Base-by-base conservation (phyloP, 2,888 invertebrate species). In the Carcina quercana region DNA sequence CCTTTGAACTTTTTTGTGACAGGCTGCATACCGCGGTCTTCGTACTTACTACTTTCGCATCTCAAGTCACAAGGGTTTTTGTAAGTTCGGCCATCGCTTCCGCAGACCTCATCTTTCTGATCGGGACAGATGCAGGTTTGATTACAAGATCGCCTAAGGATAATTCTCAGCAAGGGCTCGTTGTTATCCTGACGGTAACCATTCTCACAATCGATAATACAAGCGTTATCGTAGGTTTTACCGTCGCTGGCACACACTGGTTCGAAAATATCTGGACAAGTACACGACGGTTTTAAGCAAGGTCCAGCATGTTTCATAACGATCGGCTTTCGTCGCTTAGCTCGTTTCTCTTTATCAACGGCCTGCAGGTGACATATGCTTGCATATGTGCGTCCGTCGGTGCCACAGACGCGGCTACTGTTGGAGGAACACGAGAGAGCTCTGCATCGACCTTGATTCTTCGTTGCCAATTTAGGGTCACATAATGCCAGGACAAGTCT, bases 191-290 rank as follows among this genome's bases (percentile, higher is more conserved):
- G 20, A n/a, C 41, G 42, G 40, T 44, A 46, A 32, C 46, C 43
- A 34, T 54, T 64, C 22, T 51, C 40, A 31, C 64, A 60, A 0
- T 35, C 29, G 0, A 68, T 29, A n/a, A 33, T n/a, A 28, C 63
- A 65, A 17, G 35, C 28, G 31, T 56, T 66, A 2, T 20, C 28
- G 35, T 59, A 65, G 1, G 64, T 63, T 1, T 42, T 50, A 3
- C 42, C 42, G 22, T 62, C 56, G 21, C 42, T 59, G 3, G 45
- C 59, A 28, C 63, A 65, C 1, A 60, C 24, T 8, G 48, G 50
- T 0, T 47, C 35, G 6, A 37, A 13, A 5, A 31, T 6, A 0
- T 8, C 1, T 5, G 40, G 10, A 31, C 49, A 49, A 7, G 1
- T 5, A 37, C 50, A 50, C 22, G n/a, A 33, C 29, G 49, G 39